These are phyloP conservation scores for Andinoacara biseriatus DNA, from an alignment of 2,113 vertebrate genomes.

Conservation along the genomic window DNA sequence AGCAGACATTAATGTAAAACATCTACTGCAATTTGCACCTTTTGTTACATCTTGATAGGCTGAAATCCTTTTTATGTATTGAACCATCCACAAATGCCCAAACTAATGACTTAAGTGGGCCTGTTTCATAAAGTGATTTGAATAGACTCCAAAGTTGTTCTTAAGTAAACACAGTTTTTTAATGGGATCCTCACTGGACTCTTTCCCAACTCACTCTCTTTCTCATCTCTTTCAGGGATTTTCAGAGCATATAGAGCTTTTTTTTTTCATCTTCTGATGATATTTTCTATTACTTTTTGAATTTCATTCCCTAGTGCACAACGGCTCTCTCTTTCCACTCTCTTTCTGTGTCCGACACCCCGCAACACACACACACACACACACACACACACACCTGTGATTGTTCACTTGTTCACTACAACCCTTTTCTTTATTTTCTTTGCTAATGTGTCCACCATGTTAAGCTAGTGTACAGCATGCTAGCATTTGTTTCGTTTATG, in stretches of 20 bases:
- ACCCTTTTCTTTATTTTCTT: not conserved
- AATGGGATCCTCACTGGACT: not conserved
- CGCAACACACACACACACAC: too few species aligned
- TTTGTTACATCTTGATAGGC: not conserved
- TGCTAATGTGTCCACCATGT: too few species aligned
- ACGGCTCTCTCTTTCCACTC: not conserved
- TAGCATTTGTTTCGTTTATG: too few species aligned
- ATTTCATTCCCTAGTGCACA: constrained; percentile 1
- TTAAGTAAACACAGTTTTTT: not conserved
- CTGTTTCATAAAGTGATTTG: not conserved
- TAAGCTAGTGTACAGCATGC: too few species aligned
- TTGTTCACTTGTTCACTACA: not conserved
- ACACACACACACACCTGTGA: not conserved
- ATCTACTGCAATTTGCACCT: not conserved
- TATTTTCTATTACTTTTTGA: not conserved
- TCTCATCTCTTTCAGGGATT: constrained; percentile 8
- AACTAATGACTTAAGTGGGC: not conserved
- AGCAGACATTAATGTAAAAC: not conserved
- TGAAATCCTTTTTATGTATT: not conserved
- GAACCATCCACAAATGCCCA: not conserved
- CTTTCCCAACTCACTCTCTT: not conserved
- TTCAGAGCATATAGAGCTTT: not conserved
- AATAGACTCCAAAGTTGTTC: not conserved
- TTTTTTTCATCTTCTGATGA: not conserved
- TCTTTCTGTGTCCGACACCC: too few species aligned